phyloP scores from a whole-genome alignment of 2,888 invertebrate genomes.

The Cephus pulcher region DNA sequence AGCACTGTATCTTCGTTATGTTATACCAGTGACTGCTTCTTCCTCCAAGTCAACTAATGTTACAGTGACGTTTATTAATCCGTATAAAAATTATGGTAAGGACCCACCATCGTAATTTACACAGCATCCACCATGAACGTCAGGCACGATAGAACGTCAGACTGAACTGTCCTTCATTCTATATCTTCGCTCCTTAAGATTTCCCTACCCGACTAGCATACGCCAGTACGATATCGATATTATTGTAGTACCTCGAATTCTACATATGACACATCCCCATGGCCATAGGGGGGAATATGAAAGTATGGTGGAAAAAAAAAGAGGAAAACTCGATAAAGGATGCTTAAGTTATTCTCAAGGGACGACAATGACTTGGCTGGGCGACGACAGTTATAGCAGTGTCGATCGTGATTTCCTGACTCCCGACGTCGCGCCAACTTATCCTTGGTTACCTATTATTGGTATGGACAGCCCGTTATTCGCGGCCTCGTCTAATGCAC shows the following conservation, averaged over 20 bases:
- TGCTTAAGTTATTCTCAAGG: constrained; percentile 20
- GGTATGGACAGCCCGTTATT: constrained; percentile 31
- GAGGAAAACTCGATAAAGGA: not conserved
- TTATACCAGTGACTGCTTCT: constrained; percentile 52
- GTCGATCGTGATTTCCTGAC: constrained; percentile 48
- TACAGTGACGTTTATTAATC: not conserved
- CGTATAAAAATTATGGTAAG: not conserved
- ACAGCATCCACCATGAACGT: not conserved
- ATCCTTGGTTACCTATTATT: constrained; percentile 29
- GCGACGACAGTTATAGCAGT: constrained; percentile 23
- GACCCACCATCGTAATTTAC: not conserved
- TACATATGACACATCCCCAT: not conserved
- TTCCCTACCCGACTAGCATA: not conserved
- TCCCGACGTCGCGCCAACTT: constrained; percentile 28
- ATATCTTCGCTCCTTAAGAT: not conserved
- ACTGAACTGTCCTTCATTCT: not conserved
- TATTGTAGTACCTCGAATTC: not conserved
- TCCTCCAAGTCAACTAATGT: constrained; percentile 2
- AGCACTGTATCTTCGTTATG: constrained; percentile 64
- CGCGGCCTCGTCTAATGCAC: constrained; percentile 32
- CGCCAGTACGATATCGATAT: not conserved
- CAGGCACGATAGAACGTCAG: not conserved
- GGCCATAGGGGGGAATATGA: not conserved
- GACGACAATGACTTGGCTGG: constrained; percentile 14
- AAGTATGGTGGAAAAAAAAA: not conserved